These are phyloP conservation scores for Melanotaenia duboulayi DNA, from an alignment of 2,113 vertebrate genomes.

Conservation along the genomic window DNA sequence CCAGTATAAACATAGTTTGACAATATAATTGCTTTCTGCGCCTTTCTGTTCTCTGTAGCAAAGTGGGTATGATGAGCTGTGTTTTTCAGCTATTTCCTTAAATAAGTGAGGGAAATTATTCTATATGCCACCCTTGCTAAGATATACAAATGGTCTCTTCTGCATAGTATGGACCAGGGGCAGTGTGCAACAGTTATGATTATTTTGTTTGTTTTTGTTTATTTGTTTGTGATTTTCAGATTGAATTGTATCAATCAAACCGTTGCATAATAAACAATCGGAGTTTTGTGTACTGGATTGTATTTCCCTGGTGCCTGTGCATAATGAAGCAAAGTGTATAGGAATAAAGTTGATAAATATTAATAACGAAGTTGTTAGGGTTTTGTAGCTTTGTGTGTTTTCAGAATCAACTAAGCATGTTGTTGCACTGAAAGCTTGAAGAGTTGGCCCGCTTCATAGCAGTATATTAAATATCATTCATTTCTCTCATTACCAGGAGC, in stretches of 20 bases:
- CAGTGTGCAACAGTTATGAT: too few species aligned
- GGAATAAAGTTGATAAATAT: too few species aligned
- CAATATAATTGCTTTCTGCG: neutral
- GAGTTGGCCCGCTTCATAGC: neutral
- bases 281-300: too few species aligned
- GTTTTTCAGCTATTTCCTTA: neutral
- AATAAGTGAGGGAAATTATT: neutral
- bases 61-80: neutral
- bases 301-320: too few species aligned
- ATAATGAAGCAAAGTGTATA: too few species aligned
- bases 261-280: too few species aligned
- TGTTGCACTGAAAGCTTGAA: neutral
- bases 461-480: neutral
- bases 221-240: too few species aligned
- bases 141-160: neutral
- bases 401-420: neutral
- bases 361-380: neutral
- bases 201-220: too few species aligned
- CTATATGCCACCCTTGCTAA: neutral
- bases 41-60: neutral
- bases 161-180: too few species aligned
- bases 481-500: conserved; percentile 35
- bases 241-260: too few species aligned
- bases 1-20: too few species aligned
- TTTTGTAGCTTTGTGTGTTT: neutral